Evolutionary conservation across 2,113 vertebrate genomes (phyloP), one percentile per base, ranked within the genome.

Genomic region (Melierax canorus): DNA sequence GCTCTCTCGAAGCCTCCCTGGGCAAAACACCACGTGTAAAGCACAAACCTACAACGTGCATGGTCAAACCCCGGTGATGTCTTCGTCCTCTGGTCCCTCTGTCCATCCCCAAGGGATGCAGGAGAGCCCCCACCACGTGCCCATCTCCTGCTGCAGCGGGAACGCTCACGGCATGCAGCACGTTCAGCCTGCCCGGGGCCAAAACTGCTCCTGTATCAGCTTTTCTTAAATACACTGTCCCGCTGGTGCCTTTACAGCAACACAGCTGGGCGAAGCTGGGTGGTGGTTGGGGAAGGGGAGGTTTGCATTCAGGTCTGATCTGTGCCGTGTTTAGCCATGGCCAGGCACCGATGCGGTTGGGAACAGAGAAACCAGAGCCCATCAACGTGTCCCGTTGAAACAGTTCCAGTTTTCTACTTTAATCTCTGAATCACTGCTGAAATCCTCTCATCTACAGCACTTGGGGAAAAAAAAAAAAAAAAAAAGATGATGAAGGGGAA

Each of bases 241-340:
- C 2, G 1, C 3, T 6, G 32, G 55, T 41, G 43, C 27, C 7
- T 14, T 62, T 48, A 3, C 55, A 26, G 74, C 55, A 30, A 1
- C 3, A 7, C 30, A 24, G 62, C 64, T 71, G 58, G 45, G 27
- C 7, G 27, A 6, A 5, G 4, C n/a, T 19, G 67, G 67, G 1
- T 7, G 39, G 24, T 8, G 1, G 67, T 7, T 50, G 41, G 63
- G 34, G 79, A 69, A 36, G 43, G 26, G 22, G 13, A n/a, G 2
- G 20, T 56, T 38, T n/a, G 29, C 2, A 3, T 15, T 50, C 36
- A 13, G 39, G 8, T 50, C 48, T 15, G 55, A 9, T 11, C 5
- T 1, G 24, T 0, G 2, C 32, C 0, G 0, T 18, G 34, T 81
- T 26, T 32, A 34, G n/a, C 38, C 9, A 21, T 1, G 20, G 21